A percentile compares a stretch with the other conserved stretches of the same genome.
phyloP scores from a whole-genome alignment of 1,140 invertebrate species.

The Leptinotarsa defecta region DNA sequence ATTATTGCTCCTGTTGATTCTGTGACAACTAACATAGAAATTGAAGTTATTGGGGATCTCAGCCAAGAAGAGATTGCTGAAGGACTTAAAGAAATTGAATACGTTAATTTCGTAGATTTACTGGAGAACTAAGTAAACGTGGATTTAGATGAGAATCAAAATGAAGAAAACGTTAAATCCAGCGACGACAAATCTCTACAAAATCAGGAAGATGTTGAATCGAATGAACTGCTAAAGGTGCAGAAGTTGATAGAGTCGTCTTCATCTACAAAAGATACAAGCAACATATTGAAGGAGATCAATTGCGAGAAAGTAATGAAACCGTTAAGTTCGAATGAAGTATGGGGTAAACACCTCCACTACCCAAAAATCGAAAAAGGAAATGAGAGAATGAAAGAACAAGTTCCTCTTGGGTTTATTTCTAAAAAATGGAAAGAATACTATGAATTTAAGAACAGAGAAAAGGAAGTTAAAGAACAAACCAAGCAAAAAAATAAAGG shows the following conservation, averaged over 20 bases:
- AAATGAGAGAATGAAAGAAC: neutral
- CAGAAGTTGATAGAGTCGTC: neutral
- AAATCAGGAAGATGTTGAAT: neutral
- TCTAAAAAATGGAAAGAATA: conserved; percentile 10
- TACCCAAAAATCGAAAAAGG: neutral
- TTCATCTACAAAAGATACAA: neutral
- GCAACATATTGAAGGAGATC: neutral
- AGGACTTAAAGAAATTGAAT: neutral
- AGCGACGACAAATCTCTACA: neutral
- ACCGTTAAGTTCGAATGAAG: neutral
- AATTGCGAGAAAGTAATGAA: neutral
- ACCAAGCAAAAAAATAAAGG: neutral
- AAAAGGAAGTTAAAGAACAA: neutral
- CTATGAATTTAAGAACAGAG: neutral
- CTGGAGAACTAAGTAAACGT: neutral
- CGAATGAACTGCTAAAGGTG: neutral
- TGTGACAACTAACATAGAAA: neutral
- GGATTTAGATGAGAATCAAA: neutral
- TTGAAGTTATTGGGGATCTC: neutral
- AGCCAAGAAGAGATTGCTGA: neutral
- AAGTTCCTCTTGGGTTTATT: neutral
- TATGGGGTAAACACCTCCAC: neutral
- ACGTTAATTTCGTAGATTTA: neutral
- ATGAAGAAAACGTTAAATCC: neutral
- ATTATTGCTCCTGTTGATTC: neutral